Conservation (phyloP, 1,140 invertebrate species). For the Drosophila arizonae region DNA sequence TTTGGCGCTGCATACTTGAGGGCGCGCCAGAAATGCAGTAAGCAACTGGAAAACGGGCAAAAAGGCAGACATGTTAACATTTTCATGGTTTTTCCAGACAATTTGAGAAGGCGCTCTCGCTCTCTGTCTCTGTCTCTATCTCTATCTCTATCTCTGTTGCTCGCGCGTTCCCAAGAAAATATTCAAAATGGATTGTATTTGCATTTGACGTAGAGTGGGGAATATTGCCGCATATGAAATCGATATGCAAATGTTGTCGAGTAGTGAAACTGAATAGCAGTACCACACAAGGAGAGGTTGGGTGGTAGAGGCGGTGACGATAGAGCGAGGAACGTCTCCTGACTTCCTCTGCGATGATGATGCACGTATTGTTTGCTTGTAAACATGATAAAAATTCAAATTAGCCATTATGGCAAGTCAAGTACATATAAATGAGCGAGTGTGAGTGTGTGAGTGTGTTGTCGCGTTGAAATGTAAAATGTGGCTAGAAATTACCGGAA, state of each 20-base stretch:
- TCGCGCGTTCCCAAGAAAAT: conserved; percentile 38
- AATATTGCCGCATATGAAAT: conserved; percentile 75
- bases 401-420: conserved; percentile 72
- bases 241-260: conserved; percentile 77
- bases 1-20: conserved; percentile 50
- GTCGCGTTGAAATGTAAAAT: conserved; percentile 74
- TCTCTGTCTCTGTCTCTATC: no score
- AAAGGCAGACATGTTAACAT: conserved; percentile 60
- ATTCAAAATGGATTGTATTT: conserved; percentile 69
- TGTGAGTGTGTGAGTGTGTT: conserved; percentile 35
- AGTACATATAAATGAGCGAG: conserved; percentile 16
- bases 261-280: conserved; percentile 13
- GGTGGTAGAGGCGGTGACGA: background rate
- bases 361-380: conserved; percentile 82
- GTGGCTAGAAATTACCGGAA: conserved; percentile 72
- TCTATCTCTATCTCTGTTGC: no score
- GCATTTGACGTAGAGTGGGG: conserved; percentile 23
- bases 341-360: conserved; percentile 60
- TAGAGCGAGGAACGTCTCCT: conserved; percentile 13
- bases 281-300: background rate
- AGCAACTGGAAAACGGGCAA: conserved; percentile 19
- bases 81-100: conserved; percentile 72
- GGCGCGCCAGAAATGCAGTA: conserved; percentile 43
- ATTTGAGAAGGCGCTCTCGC: conserved; percentile 39
- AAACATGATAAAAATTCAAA: conserved; percentile 82